These are phyloP conservation scores for Euclidia mi DNA, from an alignment of 2,888 invertebrate genomes.

Conservation along the genomic window DNA sequence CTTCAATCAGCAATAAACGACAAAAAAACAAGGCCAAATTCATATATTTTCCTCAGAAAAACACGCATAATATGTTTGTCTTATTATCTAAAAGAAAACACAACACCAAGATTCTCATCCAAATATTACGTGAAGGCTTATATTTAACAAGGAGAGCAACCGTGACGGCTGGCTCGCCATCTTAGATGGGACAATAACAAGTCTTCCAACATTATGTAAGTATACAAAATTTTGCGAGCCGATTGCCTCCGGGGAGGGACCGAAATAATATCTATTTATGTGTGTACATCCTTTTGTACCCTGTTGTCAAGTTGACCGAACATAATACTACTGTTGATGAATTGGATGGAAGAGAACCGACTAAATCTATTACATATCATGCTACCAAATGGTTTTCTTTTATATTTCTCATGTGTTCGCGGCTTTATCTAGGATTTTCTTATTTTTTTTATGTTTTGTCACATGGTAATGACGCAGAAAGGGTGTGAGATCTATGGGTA, in stretches of 20 bases:
- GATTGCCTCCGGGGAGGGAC: constrained; percentile 58
- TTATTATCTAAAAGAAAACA: too few species aligned
- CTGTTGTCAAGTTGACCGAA: constrained; percentile 63
- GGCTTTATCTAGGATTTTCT: constrained; percentile 39
- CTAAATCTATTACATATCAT: constrained; percentile 56
- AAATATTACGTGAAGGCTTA: too few species aligned
- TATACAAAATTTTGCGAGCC: constrained; percentile 61
- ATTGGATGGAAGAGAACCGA: constrained; percentile 52
- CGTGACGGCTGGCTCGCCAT: constrained; percentile 3
- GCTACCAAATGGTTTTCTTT: constrained; percentile 39
- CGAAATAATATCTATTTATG: constrained; percentile 47
- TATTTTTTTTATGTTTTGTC: constrained; percentile 33
- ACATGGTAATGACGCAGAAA: constrained; percentile 33
- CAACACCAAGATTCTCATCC: too few species aligned
- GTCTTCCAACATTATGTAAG: constrained; percentile 33
- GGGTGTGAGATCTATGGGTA: neutral
- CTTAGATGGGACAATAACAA: constrained; percentile 18
- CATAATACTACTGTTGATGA: constrained; percentile 58
- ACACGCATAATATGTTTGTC: too few species aligned
- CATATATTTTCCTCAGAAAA: too few species aligned
- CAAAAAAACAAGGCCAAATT: too few species aligned
- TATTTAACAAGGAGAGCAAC: neutral
- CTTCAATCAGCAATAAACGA: too few species aligned
- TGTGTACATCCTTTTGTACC: constrained; percentile 48
- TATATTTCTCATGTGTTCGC: constrained; percentile 49